Percentiles rank a stretch among this genome's conserved stretches.
phyloP scores from a whole-genome alignment of 2,797 vertebrate species.

The Rhabdomys pumilio region DNA sequence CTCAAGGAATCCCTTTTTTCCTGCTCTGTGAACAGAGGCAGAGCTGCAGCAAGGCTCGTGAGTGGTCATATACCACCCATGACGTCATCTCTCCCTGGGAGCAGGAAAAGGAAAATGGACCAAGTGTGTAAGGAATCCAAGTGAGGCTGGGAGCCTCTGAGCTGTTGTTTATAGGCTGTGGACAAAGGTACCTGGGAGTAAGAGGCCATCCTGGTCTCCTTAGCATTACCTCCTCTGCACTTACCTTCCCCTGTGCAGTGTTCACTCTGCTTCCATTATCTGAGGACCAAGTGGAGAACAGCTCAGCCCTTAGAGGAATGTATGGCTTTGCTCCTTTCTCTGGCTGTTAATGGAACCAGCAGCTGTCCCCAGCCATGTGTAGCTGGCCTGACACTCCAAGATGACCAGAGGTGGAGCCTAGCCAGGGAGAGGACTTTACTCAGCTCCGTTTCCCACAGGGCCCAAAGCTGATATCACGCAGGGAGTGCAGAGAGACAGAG shows the following conservation, averaged over 20 bases:
- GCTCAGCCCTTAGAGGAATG: conserved; percentile 65
- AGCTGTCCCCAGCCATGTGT: conserved; percentile 55
- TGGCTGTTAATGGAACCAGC: conserved; percentile 74
- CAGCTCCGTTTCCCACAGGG: conserved; percentile 32
- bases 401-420: conserved; percentile 13
- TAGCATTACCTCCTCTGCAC: neutral
- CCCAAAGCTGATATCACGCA: conserved; percentile 45
- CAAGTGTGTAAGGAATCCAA: neutral
- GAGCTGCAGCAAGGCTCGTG: neutral
- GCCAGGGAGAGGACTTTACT: conserved; percentile 44
- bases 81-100: neutral
- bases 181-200: neutral
- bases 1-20: neutral
- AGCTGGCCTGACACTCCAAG: conserved; percentile 64
- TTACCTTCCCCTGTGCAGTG: neutral
- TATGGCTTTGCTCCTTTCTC: conserved; percentile 39
- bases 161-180: neutral
- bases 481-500: conserved; percentile 32
- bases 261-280: conserved; percentile 62
- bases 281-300: conserved; percentile 66
- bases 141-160: neutral
- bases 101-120: neutral
- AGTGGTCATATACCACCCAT: neutral
- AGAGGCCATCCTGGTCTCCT: neutral
- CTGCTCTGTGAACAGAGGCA: neutral